Evolutionary conservation across 2,113 vertebrate species (phyloP).

Genomic region (Carassius auratus): DNA sequence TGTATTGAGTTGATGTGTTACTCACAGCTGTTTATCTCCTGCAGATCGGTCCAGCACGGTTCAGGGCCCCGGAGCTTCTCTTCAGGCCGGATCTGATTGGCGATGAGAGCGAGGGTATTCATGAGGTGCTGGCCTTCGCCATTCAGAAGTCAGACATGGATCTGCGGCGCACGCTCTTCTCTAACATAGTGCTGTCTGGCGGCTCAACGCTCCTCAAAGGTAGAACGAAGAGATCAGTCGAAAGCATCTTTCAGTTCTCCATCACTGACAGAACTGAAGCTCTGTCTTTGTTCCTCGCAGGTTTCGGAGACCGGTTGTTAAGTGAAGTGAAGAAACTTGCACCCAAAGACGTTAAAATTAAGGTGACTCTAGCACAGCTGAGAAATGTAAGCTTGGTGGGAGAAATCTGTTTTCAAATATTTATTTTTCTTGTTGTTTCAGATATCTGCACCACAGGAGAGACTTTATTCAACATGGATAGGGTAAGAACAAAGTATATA

Average conservation of each 20-base stretch:
- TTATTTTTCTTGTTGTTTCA: constrained; percentile 56
- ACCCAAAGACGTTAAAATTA: constrained; percentile 92
- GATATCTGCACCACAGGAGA: constrained; percentile 91
- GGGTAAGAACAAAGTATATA: constrained; percentile 78
- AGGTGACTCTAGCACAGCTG: constrained; percentile 69
- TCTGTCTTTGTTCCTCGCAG: constrained; percentile 63
- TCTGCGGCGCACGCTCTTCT: constrained; percentile 85
- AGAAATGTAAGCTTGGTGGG: not conserved
- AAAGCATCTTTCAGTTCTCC: not conserved
- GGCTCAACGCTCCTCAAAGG: constrained; percentile 91
- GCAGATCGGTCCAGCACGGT: constrained; percentile 87
- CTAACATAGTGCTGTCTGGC: constrained; percentile 87
- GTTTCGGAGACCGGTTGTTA: constrained; percentile 86
- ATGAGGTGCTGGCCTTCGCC: constrained; percentile 88
- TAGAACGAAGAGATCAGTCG: constrained; percentile 44
- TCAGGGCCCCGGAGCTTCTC: constrained; percentile 88
- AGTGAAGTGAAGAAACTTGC: constrained; percentile 92
- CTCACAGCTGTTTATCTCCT: not conserved
- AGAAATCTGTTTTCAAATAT: not conserved
- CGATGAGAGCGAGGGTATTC: constrained; percentile 88
- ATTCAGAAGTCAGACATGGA: constrained; percentile 93
- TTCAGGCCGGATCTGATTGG: constrained; percentile 89
- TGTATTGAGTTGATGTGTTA: constrained; percentile 12
- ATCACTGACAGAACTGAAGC: not conserved
- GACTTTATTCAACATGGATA: constrained; percentile 91